Evolutionary conservation across 2,888 invertebrate genomes (phyloP).

Genomic region (Papilio gigon): DNA sequence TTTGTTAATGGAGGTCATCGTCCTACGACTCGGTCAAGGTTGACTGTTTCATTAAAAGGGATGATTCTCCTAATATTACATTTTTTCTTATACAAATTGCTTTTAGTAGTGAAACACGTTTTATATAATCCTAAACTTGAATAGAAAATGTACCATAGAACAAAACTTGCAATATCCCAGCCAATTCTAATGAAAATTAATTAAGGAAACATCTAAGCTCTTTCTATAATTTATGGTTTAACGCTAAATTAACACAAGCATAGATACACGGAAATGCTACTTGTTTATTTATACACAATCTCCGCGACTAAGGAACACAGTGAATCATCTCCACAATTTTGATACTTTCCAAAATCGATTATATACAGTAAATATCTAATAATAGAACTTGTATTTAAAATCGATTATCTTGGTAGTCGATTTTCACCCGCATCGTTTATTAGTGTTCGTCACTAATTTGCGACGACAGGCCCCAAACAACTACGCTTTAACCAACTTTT

Average conservation of each 20-base stretch:
- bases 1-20: slow-evolving; percentile 59
- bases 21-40: slow-evolving; percentile 71
- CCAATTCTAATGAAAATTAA: slow-evolving; percentile 10
- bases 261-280: slow-evolving; percentile 52
- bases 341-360: slow-evolving; percentile 16
- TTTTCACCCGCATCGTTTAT: slow-evolving; percentile 66
- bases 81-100: slow-evolving; percentile 40
- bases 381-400: slow-evolving; percentile 57
- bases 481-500: slow-evolving; percentile 59
- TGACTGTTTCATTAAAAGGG: slow-evolving; percentile 50
- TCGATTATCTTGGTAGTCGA: slow-evolving; percentile 61
- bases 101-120: background rate
- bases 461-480: slow-evolving; percentile 55
- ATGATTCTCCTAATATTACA: slow-evolving; percentile 51
- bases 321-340: slow-evolving; percentile 60
- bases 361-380: slow-evolving; percentile 46
- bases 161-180: slow-evolving; percentile 1
- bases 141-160: background rate
- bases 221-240: slow-evolving; percentile 25
- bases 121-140: background rate
- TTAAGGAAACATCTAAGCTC: slow-evolving; percentile 27
- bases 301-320: slow-evolving; percentile 53
- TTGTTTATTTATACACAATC: slow-evolving; percentile 62
- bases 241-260: slow-evolving; percentile 22
- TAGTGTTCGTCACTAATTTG: slow-evolving; percentile 59